A percentile compares a stretch with the other conserved stretches of the same genome.
Conservation (phyloP, 1,140 invertebrate species). For the Vollenhovia emeryi region DNA sequence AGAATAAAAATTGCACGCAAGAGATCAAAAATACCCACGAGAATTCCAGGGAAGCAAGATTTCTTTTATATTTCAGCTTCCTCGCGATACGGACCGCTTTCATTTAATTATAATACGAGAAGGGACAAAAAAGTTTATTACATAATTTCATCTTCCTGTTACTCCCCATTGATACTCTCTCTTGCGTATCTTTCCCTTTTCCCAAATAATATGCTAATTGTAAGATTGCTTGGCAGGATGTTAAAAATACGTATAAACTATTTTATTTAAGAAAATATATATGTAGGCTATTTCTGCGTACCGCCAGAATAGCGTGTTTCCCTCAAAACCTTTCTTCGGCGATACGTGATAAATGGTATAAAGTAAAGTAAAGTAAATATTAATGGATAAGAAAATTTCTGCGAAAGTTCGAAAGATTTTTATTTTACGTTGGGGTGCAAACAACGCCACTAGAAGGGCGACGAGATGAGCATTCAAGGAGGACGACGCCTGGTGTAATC, state of each 20-base stretch:
- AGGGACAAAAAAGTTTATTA: not conserved
- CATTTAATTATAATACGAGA: constrained; percentile 24
- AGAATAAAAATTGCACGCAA: not conserved
- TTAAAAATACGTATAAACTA: not conserved
- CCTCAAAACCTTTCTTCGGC: not conserved
- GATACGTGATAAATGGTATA: not conserved
- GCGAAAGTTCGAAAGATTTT: not conserved
- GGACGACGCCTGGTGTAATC: constrained; percentile 28
- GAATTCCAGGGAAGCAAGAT: not conserved
- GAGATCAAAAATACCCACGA: not conserved
- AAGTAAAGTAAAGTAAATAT: constrained; percentile 2
- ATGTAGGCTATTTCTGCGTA: not conserved
- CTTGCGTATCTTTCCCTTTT: not conserved
- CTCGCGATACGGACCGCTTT: not conserved
- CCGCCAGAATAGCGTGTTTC: not conserved
- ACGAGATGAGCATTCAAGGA: not conserved
- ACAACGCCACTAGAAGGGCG: not conserved
- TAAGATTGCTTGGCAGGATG: not conserved
- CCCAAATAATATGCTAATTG: not conserved
- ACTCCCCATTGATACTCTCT: not conserved
- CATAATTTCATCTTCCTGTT: not conserved
- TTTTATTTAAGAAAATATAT: constrained; percentile 15
- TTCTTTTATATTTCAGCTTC: constrained; percentile 18
- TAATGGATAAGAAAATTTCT: not conserved
- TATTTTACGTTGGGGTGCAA: not conserved